phyloP scores from a whole-genome alignment of 2,113 vertebrate species.

The Mola mola region DNA sequence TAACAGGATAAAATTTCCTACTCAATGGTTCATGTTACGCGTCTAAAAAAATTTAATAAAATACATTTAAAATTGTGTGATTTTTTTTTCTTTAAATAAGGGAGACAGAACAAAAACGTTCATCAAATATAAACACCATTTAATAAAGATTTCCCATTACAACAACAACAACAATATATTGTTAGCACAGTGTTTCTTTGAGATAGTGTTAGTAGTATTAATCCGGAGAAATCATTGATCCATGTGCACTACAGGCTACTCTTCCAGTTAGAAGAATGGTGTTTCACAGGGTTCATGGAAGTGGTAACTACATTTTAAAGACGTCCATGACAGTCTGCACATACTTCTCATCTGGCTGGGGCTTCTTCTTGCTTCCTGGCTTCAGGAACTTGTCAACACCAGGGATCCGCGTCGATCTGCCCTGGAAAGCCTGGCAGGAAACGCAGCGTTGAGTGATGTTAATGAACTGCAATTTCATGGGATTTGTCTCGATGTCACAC shows the following conservation, averaged over 20 bases:
- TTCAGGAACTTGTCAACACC: slow-evolving; percentile 87
- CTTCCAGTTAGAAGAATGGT: neutral
- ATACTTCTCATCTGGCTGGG: slow-evolving; percentile 72
- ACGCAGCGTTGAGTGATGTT: neutral
- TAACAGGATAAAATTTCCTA: no score
- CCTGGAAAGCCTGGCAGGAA: slow-evolving; percentile 86
- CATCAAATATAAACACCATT: slow-evolving; percentile 6
- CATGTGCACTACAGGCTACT: neutral
- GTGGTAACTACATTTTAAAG: slow-evolving; percentile 58
- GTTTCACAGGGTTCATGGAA: neutral
- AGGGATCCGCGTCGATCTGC: slow-evolving; percentile 80
- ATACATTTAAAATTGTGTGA: neutral
- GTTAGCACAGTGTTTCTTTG: neutral
- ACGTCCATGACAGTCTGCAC: slow-evolving; percentile 63
- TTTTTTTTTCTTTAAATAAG: slow-evolving; percentile 32
- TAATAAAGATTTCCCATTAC: neutral
- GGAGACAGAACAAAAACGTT: slow-evolving; percentile 21
- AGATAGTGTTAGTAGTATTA: neutral
- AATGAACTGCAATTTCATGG: neutral
- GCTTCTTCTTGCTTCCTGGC: slow-evolving; percentile 89
- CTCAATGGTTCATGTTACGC: no score
- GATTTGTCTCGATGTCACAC: neutral
- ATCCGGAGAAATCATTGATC: neutral
- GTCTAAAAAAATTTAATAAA: neutral
- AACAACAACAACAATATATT: neutral